Evolutionary conservation across 1,140 invertebrate genomes (phyloP), one percentile per base, ranked within the genome.

Genomic region (Drosophila azteca): DNA sequence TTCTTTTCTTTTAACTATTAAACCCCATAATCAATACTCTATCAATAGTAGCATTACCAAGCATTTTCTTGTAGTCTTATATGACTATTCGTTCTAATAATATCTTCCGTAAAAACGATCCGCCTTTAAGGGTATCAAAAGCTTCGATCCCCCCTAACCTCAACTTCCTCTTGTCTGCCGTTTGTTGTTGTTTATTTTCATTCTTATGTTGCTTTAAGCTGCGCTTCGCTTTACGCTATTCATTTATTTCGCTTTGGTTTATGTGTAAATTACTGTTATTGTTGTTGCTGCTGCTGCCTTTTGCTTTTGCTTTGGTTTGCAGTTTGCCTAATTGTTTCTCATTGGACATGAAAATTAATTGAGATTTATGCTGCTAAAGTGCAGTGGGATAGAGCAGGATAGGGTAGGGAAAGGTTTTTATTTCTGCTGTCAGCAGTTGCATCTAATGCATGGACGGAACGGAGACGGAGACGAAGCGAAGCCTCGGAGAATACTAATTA

Each of bases 191-290:
- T 76, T 55, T 35, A 52, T 66, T 68, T 46, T 51, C 57, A 39
- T 70, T 87, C 82, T 85, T 73, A 59, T 60, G 41, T 69, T 50
- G 64, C 61, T 79, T 57, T 52, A 15, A 31, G 53, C 41, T 55
- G 48, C 53, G 41, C 45, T 50, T 64, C 35, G 59, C 62, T 63
- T 60, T 45, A 49, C 20, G 49, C 53, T 71, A 66, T 76, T 83
- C 67, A 55, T 82, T 45, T 35, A 51, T 31, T 67, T 72, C 58
- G 52, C 51, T 72, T 76, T 43, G 41, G 31, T 64, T 66, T 63
- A 9, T 35, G 41, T 51, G 73, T 60, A 85, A 70, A 63, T 67
- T 69, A 69, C 31, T 58, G 24, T 44, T 62, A 9, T 48, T 52
- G 8, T 72, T 68, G 31, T 22, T 79, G 43, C 11, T n/a, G n/a